Evolutionary conservation across 1,140 invertebrate species (phyloP), one percentile per base, ranked within the genome.

Genomic region (Drosophila neocordata): DNA sequence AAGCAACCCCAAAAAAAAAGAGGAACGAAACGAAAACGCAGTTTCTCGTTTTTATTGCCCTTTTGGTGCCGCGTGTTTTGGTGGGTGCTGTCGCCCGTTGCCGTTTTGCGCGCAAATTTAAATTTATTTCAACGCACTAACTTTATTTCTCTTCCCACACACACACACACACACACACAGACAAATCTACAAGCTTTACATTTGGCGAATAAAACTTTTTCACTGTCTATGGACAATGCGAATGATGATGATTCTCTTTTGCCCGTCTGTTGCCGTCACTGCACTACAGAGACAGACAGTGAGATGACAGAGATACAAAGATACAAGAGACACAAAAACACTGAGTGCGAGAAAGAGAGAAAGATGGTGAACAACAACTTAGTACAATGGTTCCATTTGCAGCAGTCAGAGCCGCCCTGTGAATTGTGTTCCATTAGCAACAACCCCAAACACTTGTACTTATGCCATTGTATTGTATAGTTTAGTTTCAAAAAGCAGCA

Each of bases 391-490:
- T 69, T 64, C 60, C 69, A 67, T 71, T 72, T 64, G 66, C 56
- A 64, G 53, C 57, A 65, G 37, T 53, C 55, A 31, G 56, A 69
- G 63, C 76, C 74, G 69, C 68, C 75, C 77, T 82, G 79, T 82
- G 79, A 82, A 83, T 83, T 84, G 81, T 77, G 73, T 84, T 84
- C 81, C 81, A 84, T 84, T 84, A 84, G 81, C 80, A 84, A 64
- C 77, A 84, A 87, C 81, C 81, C 81, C 81, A 71, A 64, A 82
- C 38, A 81, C 73, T 73, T 79, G 65, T 74, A 61, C 60, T 53
- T 70, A 51, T 59, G 51, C 41, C 38, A 55, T 18, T 70, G 38
- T 58, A 34, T 66, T 22, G 41, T 65, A 57, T 68, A 31, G 44
- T 53, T 35, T 60, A 35, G 58, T 60, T 38, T 8, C 11, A 37